These are phyloP conservation scores for Anarrhichthys ocellatus DNA, from an alignment of 2,113 vertebrate genomes.

Conservation along the genomic window DNA sequence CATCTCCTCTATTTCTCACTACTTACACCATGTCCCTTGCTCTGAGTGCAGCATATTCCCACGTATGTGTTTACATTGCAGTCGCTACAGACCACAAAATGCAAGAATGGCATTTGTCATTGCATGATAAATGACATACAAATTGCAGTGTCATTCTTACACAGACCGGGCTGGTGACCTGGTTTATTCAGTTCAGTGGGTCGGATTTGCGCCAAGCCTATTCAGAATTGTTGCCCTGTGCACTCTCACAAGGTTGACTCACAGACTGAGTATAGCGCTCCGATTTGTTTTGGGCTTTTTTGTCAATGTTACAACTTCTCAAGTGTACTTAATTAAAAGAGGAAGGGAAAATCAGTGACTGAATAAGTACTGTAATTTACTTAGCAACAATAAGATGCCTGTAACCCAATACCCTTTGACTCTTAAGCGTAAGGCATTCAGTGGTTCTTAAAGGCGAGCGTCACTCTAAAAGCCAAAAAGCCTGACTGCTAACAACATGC, in stretches of 20 bases:
- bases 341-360: slow-evolving; percentile 27
- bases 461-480: slow-evolving; percentile 31
- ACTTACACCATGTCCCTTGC: no score
- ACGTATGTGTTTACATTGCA: no score
- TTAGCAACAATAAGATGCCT: slow-evolving; percentile 16
- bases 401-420: slow-evolving; percentile 37
- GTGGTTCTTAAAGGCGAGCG: slow-evolving; percentile 25
- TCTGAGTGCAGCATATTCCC: no score
- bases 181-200: no score
- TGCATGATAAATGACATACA: no score
- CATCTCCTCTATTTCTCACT: no score
- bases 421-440: slow-evolving; percentile 22
- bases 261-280: neutral
- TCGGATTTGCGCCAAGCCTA: neutral
- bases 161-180: no score
- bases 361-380: slow-evolving; percentile 46
- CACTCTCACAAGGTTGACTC: neutral
- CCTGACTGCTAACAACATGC: slow-evolving; percentile 10
- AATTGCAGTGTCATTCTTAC: no score
- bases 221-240: neutral
- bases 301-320: neutral
- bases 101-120: no score
- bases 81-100: no score
- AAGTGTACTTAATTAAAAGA: slow-evolving; percentile 24
- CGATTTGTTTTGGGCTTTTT: neutral